Evolutionary conservation across 2,797 vertebrate genomes (phyloP), one percentile per base, ranked within the genome.

Genomic region (Sparus aurata): DNA sequence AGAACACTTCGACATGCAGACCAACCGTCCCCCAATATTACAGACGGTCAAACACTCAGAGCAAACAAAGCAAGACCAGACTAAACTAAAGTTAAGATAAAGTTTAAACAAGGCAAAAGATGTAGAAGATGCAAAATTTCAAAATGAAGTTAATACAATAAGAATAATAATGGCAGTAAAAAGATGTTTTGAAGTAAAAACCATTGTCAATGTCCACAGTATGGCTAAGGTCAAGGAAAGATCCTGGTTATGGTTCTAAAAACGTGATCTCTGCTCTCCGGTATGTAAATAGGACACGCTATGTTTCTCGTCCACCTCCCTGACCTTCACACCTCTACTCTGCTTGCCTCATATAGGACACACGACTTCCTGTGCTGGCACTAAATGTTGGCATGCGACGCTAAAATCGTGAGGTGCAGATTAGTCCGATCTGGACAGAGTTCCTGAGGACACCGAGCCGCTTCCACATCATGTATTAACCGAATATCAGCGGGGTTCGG

Each of bases 401-500:
- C 55, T 34, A 8, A n/a, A 46, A 50, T 43, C 0, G 1, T 17
- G 13, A 65, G 34, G 12, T 47, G 54, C 58, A 74, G 22, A 65
- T 27, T 17, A 0, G 4, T 64, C 15, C 52, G 58, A 38, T 55
- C 49, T 41, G 22, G 18, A 47, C 12, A 47, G 27, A 76, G 49
- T 41, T 85, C 38, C 49, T n/a, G 0, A 9, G 53, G 74, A 79
- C 6, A 16, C 63, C 25, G 20, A 10, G 27, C 38, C 53, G 50
- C 68, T 79, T 69, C 68, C 23, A 73, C 52, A 27, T 69, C 64
- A 69, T 52, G 62, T 49, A 84, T 83, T 52, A 71, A 60, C 46
- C 2, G n/a, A 65, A 76, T 61, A 86, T 86, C 73, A 82, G 72
- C 71, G 66, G 77, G 22, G 46, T 81, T 85, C 73, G 75, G 71